Conservation (phyloP, 2,888 invertebrate species). For the Caenorhabditis panamensis region DNA sequence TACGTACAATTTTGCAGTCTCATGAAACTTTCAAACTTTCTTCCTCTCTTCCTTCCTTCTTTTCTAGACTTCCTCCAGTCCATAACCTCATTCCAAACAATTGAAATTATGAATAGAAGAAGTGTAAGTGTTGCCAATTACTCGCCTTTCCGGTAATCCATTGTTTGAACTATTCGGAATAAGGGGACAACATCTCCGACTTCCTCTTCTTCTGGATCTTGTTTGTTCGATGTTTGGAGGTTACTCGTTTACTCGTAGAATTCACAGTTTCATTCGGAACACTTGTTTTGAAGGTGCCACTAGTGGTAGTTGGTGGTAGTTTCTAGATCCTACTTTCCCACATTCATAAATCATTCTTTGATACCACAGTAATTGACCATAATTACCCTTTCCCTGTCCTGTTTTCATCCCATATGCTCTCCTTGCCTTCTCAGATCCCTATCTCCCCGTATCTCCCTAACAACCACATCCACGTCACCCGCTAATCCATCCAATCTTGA, state of each 20-base stretch:
- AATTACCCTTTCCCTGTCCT: constrained; percentile 8
- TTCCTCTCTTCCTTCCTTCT: neutral
- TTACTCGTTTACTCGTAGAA: neutral
- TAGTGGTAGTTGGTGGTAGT: neutral
- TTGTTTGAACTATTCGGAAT: constrained; percentile 40
- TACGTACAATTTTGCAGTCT: neutral
- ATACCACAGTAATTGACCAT: neutral
- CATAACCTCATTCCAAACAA: neutral
- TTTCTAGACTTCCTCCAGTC: neutral
- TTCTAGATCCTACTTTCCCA: neutral
- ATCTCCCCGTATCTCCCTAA: constrained; percentile 8
- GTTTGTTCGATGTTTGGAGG: constrained; percentile 1
- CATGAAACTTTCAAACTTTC: neutral
- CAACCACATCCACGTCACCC: constrained; percentile 38
- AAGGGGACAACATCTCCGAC: neutral
- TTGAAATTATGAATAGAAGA: neutral
- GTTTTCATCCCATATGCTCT: constrained; percentile 21
- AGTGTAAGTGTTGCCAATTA: constrained; percentile 53
- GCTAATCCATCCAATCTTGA: constrained; percentile 41
- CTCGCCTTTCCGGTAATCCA: constrained; percentile 24
- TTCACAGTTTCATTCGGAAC: neutral
- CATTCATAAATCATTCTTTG: neutral
- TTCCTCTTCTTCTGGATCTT: constrained; percentile 5
- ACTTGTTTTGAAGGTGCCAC: neutral
- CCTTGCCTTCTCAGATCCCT: constrained; percentile 5